Evolutionary conservation across 2,888 invertebrate genomes (phyloP), one percentile per base, ranked within the genome.

Genomic region (Subacronicta megacephala): DNA sequence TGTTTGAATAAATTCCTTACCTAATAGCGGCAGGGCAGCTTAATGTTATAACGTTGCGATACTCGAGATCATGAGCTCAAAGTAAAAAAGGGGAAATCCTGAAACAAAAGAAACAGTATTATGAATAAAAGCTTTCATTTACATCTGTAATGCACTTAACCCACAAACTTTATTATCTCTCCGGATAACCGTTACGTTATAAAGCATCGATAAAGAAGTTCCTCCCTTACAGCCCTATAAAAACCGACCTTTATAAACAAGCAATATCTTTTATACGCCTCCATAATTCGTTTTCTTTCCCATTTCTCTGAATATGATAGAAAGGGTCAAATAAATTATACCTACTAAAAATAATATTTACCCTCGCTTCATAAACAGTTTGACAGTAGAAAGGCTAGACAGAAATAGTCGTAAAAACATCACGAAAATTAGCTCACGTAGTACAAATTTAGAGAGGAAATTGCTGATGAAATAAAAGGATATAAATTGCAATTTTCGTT

Each of bases 241-340:
- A 90, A 88, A 71, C 82, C 86, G 85, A 87, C 90, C 90, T 88
- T 84, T 87, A 90, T 92, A 92, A 92, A 92, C 90, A 91, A 90
- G 89, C 84, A 87, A 89, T 90, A 90, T 88, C 83, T 83, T 90
- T 90, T 90, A 90, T 89, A 86, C 80, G 84, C 78, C 77, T 82
- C 75, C 78, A 82, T 87, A 87, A 89, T 87, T 87, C 83, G 83
- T 83, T 87, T 83, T 83, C 78, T 82, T 76, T 84, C 78, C 80
- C 83, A 82, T 83, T 82, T 81, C 67, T 65, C 61, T 73, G 80
- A 80, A 77, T 80, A 80, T 80, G 71, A 84, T 77, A 75, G 70
- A 77, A 75, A 77, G 77, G 40, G 45, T 66, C 62, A 40, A 62
- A 33, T 42, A 56, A 65, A 53, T 56, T 61, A 56, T 29, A 33